Percentiles rank a stretch among this genome's conserved stretches.
Conservation (phyloP, 1,140 invertebrate genomes). For the Telenomus remus region DNA sequence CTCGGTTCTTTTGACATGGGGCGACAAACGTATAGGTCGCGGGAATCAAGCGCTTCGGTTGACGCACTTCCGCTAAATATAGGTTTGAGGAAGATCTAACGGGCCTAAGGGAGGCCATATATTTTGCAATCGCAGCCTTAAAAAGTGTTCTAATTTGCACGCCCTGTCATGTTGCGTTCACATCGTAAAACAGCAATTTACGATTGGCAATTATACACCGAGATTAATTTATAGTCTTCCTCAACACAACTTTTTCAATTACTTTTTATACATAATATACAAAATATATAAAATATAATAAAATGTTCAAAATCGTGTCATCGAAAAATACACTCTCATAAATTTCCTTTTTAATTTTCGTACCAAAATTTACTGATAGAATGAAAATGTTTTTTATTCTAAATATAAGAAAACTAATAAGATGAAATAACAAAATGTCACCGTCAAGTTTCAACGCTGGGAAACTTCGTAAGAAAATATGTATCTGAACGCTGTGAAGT, state of each 20-base stretch:
- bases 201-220: constrained; percentile 40
- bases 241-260: constrained; percentile 35
- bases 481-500: no score
- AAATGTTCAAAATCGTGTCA: no score
- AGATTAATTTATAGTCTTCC: constrained; percentile 25
- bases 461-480: no score
- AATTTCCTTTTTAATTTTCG: no score
- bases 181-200: constrained; percentile 51
- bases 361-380: no score
- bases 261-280: constrained; percentile 8
- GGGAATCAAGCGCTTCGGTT: constrained; percentile 45
- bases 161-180: constrained; percentile 40
- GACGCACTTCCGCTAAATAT: constrained; percentile 66
- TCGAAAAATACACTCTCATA: no score
- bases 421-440: no score
- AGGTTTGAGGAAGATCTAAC: constrained; percentile 59
- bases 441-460: no score
- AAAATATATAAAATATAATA: no score
- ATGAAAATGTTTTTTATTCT: no score
- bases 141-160: constrained; percentile 62
- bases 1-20: constrained; percentile 49
- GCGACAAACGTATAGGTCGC: constrained; percentile 45
- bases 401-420: no score
- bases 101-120: constrained; percentile 62
- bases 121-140: constrained; percentile 61